phyloP scores from a whole-genome alignment of 2,113 vertebrate species.

The Brienomyrus brachyistius region DNA sequence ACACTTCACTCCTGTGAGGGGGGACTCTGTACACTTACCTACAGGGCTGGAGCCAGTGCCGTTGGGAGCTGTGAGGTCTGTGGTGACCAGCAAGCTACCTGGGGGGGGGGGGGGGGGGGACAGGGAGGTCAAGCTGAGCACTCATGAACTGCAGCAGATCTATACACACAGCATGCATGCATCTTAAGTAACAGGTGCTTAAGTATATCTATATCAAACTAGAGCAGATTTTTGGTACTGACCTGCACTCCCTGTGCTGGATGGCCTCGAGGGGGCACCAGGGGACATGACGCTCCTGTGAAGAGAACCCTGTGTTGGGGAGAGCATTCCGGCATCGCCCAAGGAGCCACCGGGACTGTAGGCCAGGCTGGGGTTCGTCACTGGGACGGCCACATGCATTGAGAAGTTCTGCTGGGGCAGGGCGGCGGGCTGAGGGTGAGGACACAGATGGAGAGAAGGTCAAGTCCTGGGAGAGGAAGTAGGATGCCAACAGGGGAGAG shows the following conservation, averaged over 20 bases:
- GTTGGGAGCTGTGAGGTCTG: slow-evolving; percentile 82
- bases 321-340: slow-evolving; percentile 85
- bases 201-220: not conserved
- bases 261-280: slow-evolving; percentile 80
- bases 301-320: slow-evolving; percentile 76
- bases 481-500: not conserved
- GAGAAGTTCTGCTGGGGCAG: slow-evolving; percentile 94
- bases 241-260: slow-evolving; percentile 84
- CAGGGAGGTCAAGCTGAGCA: not conserved
- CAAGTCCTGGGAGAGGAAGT: not conserved
- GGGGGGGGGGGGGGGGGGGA: slow-evolving; percentile 47
- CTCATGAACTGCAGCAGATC: not conserved
- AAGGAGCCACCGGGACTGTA: slow-evolving; percentile 85
- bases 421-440: slow-evolving; percentile 68
- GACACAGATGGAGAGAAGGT: not conserved
- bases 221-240: slow-evolving; percentile 25
- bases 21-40: slow-evolving; percentile 58
- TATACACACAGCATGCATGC: not conserved
- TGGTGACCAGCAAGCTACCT: slow-evolving; percentile 79
- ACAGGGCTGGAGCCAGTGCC: slow-evolving; percentile 79
- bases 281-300: slow-evolving; percentile 84
- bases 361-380: slow-evolving; percentile 83
- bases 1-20: not conserved
- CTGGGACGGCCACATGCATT: slow-evolving; percentile 96
- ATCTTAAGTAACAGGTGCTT: not conserved